These are phyloP conservation scores for Tychaedon coryphoeus DNA, from an alignment of 2,113 vertebrate genomes.

Conservation along the genomic window DNA sequence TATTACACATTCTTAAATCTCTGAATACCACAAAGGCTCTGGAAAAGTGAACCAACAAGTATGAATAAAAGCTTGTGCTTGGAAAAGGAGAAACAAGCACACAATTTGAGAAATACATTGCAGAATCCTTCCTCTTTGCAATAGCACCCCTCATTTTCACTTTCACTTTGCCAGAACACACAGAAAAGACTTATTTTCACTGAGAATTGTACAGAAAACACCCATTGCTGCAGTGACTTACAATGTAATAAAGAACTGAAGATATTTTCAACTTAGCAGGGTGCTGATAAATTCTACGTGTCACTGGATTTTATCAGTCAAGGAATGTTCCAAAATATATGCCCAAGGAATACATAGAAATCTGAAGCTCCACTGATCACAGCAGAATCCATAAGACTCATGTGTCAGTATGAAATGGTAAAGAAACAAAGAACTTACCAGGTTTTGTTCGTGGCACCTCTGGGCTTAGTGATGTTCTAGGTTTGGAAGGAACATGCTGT, in stretches of 20 bases:
- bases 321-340: not conserved
- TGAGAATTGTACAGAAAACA: not conserved
- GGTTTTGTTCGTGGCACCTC: constrained; percentile 52
- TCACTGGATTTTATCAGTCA: not conserved
- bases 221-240: not conserved
- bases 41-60: not conserved
- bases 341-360: not conserved
- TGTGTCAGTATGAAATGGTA: not conserved
- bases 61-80: not conserved
- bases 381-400: not conserved
- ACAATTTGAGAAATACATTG: not conserved
- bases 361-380: not conserved
- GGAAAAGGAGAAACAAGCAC: not conserved
- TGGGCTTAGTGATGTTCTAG: constrained; percentile 43
- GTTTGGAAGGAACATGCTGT: constrained; percentile 20
- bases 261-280: not conserved
- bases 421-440: constrained; percentile 49
- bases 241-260: not conserved
- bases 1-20: not conserved
- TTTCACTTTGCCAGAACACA: not conserved
- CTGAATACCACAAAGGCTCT: not conserved
- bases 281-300: not conserved
- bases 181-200: not conserved
- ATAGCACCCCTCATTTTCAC: not conserved
- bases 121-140: not conserved